Evolutionary conservation across 2,797 vertebrate species (phyloP), one percentile per base, ranked within the genome.

Genomic region (Rhynchonycteris naso): DNA sequence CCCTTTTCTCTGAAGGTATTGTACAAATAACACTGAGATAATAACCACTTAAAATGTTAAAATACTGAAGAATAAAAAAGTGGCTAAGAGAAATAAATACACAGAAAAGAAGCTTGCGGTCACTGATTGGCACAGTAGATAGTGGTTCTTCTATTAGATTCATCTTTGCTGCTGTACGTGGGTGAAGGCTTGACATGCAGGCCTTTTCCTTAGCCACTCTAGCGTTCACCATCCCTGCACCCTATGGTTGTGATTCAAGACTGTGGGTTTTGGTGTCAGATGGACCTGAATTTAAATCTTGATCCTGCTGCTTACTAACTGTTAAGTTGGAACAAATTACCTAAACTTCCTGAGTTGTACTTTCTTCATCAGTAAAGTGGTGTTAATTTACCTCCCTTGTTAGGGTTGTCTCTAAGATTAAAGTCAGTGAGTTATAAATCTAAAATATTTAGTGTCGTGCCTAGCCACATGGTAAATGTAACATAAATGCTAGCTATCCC

Each of bases 1-100:
- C 18, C 30, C 56, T 95, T 96, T 89, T 80, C 83, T 96, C 35
- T 85, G 30, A 90, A 90, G 38, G 30, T 94, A 21, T 33, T 82
- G 1, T 88, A 87, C 43, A 94, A 83, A 66, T 96, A 97, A 80
- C 74, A 72, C 19, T n/a, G 66, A 93, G 75, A 76, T 82, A 93
- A 91, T 96, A 89, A 93, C 35, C 33, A 69, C 92, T 96, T 95
- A 52, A 83, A 95, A 92, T 93, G 66, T 93, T 26, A 93, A 83
- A 96, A 91, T 47, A 72, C 56, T 76, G 35, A 90, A 94, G 76
- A 91, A 63, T 94, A 43, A 88, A 30, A 90, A 86, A 79, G 54
- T 80, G 19, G 9, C 52, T 82, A 71, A 61, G 69, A 92, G 80
- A 87, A 91, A 71, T 79, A 91, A 90, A 88, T 89, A 68, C 21